A percentile compares a stretch with the other conserved stretches of the same genome.
Conservation (phyloP, 92 coral and sea anemone genomes). For the Palythoa grandis region DNA sequence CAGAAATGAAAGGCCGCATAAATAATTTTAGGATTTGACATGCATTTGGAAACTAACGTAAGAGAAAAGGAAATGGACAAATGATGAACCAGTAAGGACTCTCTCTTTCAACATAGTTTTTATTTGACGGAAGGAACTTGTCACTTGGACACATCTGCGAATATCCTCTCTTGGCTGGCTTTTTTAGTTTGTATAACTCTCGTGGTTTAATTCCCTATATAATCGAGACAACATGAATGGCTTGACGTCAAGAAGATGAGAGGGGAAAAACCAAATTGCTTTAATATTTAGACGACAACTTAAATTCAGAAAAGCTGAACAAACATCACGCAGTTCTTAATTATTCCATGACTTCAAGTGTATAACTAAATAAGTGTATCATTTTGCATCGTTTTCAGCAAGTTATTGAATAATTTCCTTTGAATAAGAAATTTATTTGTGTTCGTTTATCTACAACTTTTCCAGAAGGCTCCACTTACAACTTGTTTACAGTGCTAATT, state of each 20-base stretch:
- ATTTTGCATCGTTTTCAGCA: conserved; percentile 45
- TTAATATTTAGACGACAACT: conserved; percentile 33
- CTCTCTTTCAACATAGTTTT: conserved; percentile 12
- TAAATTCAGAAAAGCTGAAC: conserved; percentile 45
- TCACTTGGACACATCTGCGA: conserved; percentile 24
- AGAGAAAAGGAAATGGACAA: conserved; percentile 9
- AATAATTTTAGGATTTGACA: conserved; percentile 27
- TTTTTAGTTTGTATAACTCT: not conserved
- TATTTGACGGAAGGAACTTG: conserved; percentile 42
- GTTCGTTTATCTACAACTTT: conserved; percentile 13
- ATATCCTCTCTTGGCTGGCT: not conserved
- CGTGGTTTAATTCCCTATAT: not conserved
- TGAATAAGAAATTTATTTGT: conserved; percentile 25
- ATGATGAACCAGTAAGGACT: conserved; percentile 5
- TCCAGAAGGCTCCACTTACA: not conserved
- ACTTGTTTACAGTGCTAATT: not conserved
- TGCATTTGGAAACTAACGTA: conserved; percentile 17
- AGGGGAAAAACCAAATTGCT: conserved; percentile 19
- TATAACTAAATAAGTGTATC: conserved; percentile 45
- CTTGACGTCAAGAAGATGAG: conserved; percentile 20
- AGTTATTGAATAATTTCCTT: conserved; percentile 45
- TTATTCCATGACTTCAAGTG: conserved; percentile 41
- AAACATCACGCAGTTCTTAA: conserved; percentile 29
- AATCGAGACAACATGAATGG: conserved; percentile 26
- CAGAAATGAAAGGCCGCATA: not conserved